Percentiles rank a stretch among this genome's conserved stretches.
These are phyloP conservation scores for Mastomys natalensis DNA, from an alignment of 2,113 vertebrate genomes.

Conservation along the genomic window DNA sequence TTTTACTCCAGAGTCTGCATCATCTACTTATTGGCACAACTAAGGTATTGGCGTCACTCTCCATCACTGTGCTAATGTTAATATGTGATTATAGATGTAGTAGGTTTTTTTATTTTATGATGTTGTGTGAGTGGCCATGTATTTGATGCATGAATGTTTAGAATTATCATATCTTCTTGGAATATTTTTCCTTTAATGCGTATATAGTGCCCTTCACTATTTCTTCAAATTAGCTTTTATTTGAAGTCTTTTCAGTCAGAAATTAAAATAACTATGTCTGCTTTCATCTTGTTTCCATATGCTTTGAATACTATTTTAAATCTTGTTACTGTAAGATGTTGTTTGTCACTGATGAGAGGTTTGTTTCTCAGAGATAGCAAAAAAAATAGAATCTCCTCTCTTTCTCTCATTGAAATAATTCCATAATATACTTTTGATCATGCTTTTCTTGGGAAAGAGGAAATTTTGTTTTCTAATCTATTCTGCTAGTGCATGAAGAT, in stretches of 20 bases:
- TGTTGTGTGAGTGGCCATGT: not conserved
- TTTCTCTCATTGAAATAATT: not conserved
- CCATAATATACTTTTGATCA: not conserved
- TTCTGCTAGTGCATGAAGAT: not conserved
- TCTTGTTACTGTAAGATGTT: not conserved
- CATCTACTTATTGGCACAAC: not conserved
- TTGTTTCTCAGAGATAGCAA: not conserved
- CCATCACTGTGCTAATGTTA: not conserved
- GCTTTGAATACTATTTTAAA: not conserved
- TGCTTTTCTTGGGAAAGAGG: not conserved
- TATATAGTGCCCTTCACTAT: not conserved
- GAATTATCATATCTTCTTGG: not conserved
- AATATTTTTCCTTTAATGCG: not conserved
- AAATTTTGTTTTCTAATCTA: not conserved
- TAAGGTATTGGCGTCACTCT: not conserved
- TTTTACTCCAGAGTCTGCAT: not conserved
- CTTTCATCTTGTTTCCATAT: not conserved
- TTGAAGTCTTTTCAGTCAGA: not conserved
- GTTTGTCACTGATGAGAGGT: not conserved
- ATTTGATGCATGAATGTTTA: not conserved
- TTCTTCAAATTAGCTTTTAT: not conserved
- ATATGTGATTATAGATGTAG: not conserved
- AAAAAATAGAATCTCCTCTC: not conserved
- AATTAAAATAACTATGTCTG: not conserved
- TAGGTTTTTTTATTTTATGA: not conserved